Percentiles rank a stretch among this genome's conserved stretches.
These are phyloP conservation scores for Oophaga pumilio DNA, from an alignment of 2,113 vertebrate species.

Conservation along the genomic window DNA sequence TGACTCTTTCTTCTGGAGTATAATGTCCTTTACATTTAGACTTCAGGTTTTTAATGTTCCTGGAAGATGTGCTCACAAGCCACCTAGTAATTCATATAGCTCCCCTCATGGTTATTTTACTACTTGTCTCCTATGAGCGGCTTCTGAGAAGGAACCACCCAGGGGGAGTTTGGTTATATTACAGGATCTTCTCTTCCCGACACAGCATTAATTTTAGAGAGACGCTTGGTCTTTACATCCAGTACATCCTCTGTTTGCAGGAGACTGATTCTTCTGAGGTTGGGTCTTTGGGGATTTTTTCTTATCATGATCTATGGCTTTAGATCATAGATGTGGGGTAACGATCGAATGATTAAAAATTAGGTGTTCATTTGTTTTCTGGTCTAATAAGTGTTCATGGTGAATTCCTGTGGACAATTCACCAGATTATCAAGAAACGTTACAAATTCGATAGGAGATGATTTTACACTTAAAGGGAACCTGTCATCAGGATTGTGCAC, in stretches of 20 bases:
- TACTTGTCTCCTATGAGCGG: background rate
- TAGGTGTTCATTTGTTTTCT: too few relatives aligned
- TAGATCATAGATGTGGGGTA: too few relatives aligned
- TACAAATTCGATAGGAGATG: too few relatives aligned
- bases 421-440: too few relatives aligned
- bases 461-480: too few relatives aligned
- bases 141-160: background rate
- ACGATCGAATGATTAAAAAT: too few relatives aligned
- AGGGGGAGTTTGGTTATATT: background rate
- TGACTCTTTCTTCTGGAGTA: too few relatives aligned
- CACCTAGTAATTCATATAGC: background rate
- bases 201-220: background rate
- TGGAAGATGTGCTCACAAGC: background rate
- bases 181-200: background rate
- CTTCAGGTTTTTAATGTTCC: background rate
- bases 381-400: too few relatives aligned
- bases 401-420: too few relatives aligned
- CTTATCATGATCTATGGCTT: too few relatives aligned
- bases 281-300: background rate
- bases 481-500: too few relatives aligned
- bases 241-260: background rate
- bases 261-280: background rate
- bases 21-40: too few relatives aligned
- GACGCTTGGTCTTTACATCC: background rate
- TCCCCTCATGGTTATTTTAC: conserved; percentile 3